A percentile compares a stretch with the other conserved stretches of the same genome.
These are phyloP conservation scores for Oscheius sp. DNA, from an alignment of 2,888 invertebrate genomes.

Conservation along the genomic window DNA sequence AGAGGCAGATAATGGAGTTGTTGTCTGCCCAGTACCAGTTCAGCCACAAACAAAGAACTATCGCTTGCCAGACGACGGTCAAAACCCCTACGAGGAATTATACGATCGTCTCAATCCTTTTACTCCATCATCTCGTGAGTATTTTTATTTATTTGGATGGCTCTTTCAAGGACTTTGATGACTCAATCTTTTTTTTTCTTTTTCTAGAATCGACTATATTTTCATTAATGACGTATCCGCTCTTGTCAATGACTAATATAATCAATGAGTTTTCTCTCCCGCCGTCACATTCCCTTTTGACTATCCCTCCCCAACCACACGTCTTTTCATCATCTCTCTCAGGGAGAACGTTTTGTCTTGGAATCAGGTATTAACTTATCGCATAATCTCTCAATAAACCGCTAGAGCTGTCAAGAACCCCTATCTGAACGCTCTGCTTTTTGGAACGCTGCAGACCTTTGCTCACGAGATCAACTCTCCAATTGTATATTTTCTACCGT, in stretches of 20 bases:
- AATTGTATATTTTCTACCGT: not conserved
- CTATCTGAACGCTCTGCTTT: conserved; percentile 5
- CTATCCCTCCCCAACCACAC: not conserved
- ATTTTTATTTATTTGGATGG: too few species aligned
- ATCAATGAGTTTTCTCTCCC: not conserved
- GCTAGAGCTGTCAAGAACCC: conserved; percentile 8
- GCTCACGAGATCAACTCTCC: not conserved
- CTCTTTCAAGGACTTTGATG: too few species aligned
- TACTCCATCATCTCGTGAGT: not conserved
- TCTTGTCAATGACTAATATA: not conserved
- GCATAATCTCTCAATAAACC: not conserved
- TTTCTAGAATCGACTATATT: not conserved
- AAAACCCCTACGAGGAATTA: conserved; percentile 28
- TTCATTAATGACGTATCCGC: not conserved
- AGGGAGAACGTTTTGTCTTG: not conserved
- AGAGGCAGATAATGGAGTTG: conserved; percentile 8
- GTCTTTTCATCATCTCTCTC: not conserved
- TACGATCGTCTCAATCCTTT: conserved; percentile 1
- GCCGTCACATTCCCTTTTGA: not conserved
- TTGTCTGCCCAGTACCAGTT: not conserved
- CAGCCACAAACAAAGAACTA: not conserved
- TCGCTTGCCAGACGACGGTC: not conserved
- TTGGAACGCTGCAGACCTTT: conserved; percentile 12
- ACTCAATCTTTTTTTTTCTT: too few species aligned
- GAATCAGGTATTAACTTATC: conserved; percentile 21